Conservation (phyloP, 2,113 vertebrate species). For the Lasiurus cinereus region DNA sequence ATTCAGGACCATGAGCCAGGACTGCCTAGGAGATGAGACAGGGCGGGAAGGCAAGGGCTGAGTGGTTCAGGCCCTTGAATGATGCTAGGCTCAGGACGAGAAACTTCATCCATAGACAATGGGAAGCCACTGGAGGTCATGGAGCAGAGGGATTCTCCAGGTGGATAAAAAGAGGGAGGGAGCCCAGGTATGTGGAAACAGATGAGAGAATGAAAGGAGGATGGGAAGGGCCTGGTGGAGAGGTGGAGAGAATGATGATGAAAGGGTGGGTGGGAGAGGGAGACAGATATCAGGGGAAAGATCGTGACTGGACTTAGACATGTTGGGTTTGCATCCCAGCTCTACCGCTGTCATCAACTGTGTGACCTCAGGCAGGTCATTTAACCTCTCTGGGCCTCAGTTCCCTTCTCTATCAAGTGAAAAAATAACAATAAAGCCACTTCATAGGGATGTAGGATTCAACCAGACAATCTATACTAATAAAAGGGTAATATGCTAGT, state of each 20-base stretch:
- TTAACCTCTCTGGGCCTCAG: neutral
- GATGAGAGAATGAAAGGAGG: neutral
- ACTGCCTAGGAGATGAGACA: neutral
- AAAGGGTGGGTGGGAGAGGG: too few species aligned
- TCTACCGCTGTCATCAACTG: neutral
- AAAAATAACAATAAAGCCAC: neutral
- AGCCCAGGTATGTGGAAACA: too few species aligned
- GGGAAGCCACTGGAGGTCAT: neutral
- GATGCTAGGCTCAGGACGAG: neutral
- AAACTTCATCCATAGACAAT: neutral
- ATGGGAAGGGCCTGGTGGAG: neutral
- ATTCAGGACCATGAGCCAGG: neutral
- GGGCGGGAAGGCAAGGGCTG: neutral
- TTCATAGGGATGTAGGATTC: neutral
- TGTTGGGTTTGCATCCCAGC: neutral
- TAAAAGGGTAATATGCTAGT: too few species aligned
- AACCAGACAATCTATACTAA: too few species aligned
- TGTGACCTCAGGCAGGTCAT: neutral
- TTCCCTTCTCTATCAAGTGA: neutral
- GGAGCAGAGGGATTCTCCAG: neutral
- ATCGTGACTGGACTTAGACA: fast-evolving
- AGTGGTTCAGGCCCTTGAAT: neutral
- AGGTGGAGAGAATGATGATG: fast-evolving
- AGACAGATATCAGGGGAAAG: neutral
- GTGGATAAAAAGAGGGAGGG: neutral